These are phyloP conservation scores for Oncorhynchus masou DNA, from an alignment of 2,113 vertebrate species.

Conservation along the genomic window DNA sequence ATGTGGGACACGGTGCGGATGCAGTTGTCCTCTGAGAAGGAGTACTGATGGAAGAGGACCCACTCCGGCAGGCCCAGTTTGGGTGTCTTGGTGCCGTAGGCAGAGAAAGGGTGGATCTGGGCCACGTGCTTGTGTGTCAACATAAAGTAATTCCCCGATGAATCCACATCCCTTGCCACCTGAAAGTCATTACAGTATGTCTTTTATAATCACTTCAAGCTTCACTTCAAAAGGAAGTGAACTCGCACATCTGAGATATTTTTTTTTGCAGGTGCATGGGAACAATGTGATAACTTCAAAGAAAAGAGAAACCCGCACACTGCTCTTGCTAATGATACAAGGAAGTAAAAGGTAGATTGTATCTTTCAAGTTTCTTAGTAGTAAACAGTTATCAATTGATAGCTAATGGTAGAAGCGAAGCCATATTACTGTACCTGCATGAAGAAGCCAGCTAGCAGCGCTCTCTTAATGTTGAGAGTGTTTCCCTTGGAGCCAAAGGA, in stretches of 20 bases:
- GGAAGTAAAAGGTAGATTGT: no score
- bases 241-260: no score
- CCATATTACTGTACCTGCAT: constrained; percentile 79
- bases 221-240: no score
- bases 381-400: no score
- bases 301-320: no score
- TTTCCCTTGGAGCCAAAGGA: constrained; percentile 81
- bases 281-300: no score
- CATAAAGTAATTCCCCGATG: constrained; percentile 86
- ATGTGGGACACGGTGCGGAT: constrained; percentile 77
- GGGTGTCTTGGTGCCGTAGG: constrained; percentile 68
- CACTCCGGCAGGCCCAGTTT: constrained; percentile 80
- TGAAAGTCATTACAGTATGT: constrained; percentile 36
- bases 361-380: no score
- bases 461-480: constrained; percentile 77
- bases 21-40: constrained; percentile 82
- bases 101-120: constrained; percentile 81
- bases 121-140: constrained; percentile 85
- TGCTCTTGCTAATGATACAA: no score
- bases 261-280: no score
- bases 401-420: neutral
- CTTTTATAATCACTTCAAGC: no score
- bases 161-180: constrained; percentile 86
- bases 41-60: constrained; percentile 86
- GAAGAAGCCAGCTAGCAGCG: constrained; percentile 88